These are phyloP conservation scores for Celastrina argiolus DNA, from an alignment of 2,888 invertebrate species.

Conservation along the genomic window DNA sequence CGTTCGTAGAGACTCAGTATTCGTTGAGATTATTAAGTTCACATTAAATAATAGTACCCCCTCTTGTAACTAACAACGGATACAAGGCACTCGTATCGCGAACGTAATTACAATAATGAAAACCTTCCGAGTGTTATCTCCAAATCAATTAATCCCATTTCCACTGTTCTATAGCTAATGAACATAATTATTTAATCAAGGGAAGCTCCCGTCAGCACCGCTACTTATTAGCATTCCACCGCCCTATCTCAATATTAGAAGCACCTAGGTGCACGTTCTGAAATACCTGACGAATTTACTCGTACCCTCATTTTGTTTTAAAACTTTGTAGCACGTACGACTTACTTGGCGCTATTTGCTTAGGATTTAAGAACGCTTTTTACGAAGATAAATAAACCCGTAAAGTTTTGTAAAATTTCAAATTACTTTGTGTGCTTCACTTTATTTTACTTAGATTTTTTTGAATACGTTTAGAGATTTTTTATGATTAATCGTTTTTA, in stretches of 20 bases:
- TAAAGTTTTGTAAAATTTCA: neutral
- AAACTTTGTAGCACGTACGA: constrained; percentile 22
- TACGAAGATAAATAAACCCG: neutral
- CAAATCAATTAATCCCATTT: constrained; percentile 7
- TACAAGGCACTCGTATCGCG: neutral
- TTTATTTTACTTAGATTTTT: neutral
- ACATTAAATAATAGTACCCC: no score
- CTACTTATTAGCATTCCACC: constrained; percentile 21
- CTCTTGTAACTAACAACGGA: neutral
- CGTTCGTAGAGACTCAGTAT: no score
- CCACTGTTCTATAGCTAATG: constrained; percentile 5
- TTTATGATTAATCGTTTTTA: neutral
- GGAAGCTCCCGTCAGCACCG: neutral
- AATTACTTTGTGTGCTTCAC: neutral
- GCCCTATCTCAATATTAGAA: constrained; percentile 7
- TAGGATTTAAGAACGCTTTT: constrained; percentile 14
- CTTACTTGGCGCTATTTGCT: constrained; percentile 14
- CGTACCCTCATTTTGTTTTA: constrained; percentile 25
- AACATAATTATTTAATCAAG: constrained; percentile 17
- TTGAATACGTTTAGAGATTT: neutral
- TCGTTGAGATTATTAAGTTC: no score
- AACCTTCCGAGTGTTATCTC: constrained; percentile 9
- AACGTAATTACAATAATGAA: constrained; percentile 5
- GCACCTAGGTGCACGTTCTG: constrained; percentile 23
- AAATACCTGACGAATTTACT: constrained; percentile 30